Percentiles rank a stretch among this genome's conserved stretches.
These are phyloP conservation scores for Suillia variegata DNA, from an alignment of 2,888 invertebrate species.

Conservation along the genomic window DNA sequence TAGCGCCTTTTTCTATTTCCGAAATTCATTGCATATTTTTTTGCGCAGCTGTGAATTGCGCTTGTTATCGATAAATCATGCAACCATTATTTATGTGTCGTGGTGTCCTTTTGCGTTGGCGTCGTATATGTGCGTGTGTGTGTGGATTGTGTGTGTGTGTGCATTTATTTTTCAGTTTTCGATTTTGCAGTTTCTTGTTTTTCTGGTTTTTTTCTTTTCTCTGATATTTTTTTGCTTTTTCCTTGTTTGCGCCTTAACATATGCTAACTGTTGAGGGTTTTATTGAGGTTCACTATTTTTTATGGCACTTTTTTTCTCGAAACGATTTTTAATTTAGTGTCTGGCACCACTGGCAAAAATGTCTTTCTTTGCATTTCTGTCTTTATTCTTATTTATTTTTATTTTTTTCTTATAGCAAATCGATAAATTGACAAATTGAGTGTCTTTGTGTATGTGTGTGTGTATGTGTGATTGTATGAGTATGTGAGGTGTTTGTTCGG, in stretches of 20 bases:
- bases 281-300: slow-evolving; percentile 17
- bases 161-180: neutral
- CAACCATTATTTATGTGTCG: slow-evolving; percentile 58
- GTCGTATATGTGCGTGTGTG: slow-evolving; percentile 20
- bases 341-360: slow-evolving; percentile 31
- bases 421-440: slow-evolving; percentile 58
- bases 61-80: slow-evolving; percentile 60
- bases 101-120: slow-evolving; percentile 15
- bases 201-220: neutral
- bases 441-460: slow-evolving; percentile 36
- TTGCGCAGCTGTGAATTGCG: slow-evolving; percentile 53
- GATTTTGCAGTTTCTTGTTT: neutral
- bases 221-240: neutral
- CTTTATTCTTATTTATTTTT: too few species aligned
- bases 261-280: slow-evolving; percentile 34
- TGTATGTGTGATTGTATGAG: too few species aligned
- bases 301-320: neutral
- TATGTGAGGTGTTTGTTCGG: too few species aligned
- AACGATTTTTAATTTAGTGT: slow-evolving; percentile 32
- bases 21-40: slow-evolving; percentile 39
- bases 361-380: slow-evolving; percentile 17
- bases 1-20: slow-evolving; percentile 32
- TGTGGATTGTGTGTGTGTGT: neutral
- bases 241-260: slow-evolving; percentile 29
- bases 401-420: too few species aligned